Base-by-base conservation (phyloP, 2,888 invertebrate genomes). In the Lacanobia wlatinum region DNA sequence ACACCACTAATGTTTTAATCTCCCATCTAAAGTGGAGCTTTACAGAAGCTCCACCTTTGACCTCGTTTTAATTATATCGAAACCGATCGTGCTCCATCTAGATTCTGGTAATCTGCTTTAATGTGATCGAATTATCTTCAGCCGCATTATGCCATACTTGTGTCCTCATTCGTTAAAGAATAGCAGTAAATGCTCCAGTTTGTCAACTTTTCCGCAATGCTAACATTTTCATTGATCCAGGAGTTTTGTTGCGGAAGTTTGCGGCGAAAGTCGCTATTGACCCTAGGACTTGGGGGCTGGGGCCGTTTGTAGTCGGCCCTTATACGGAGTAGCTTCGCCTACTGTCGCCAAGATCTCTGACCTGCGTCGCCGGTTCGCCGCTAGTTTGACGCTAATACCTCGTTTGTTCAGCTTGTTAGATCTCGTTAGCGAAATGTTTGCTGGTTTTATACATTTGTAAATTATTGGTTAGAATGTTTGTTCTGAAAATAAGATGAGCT, bases 241-340 rank as follows among this genome's bases (percentile, higher is more conserved):
- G 55, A 60, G 48, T 74, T 23, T 4, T 23, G 16, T 63, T 63
- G 78, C 40, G 21, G 52, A 64, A 78, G 80, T 76, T 82, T 83
- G 83, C 74, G 76, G 86, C 75, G 90, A 92, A 90, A 91, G 89
- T 84, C 83, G 82, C 74, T 68, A 73, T 82, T 73, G 87, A 87
- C 87, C 87, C 83, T 76, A 83, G 83, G 73, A 77, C 83, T 78
- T 79, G 78, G 68, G 83, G 73, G 77, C 83, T 78, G 78, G 78
- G 68, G 85, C 84, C 87, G 87, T 89, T 90, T 91, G 90, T 91
- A 90, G 89, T 89, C 80, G 84, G 85, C 88, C 92, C 91, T 89
- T 87, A 85, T 73, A 83, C 80, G 79, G 83, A 80, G 68, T 66
- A 68, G 76, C 74, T 68, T 75, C 68, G 70, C 76, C 70, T 62